Base-by-base conservation (phyloP, 2,797 vertebrate genomes). In the Pseudochirops cupreus region DNA sequence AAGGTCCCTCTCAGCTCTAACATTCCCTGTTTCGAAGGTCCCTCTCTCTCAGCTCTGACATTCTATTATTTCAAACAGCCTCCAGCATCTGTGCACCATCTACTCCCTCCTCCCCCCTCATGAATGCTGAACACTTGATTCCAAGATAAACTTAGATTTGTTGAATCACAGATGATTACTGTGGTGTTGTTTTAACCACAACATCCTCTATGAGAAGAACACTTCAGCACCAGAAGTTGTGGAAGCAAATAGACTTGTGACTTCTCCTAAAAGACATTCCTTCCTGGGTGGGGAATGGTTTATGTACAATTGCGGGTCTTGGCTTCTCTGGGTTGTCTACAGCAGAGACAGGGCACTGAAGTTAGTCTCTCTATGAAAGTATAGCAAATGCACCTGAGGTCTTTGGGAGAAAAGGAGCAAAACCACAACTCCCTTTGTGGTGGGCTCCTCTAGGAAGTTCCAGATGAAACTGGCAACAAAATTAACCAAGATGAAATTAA, bases 111-210 rank as follows among this genome's bases (percentile, higher is more conserved):
- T 46, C 39, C 67, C n/a, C 67, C 6, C 39, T 24, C n/a, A 24
- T 46, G 67, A 82, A 39, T 16, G 67, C 67, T 21, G 62, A 82
- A 24, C n/a, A 24, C 67, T 82, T 39, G 67, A 46, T 82, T 82
- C 67, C 67, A 82, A 82, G 67, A 82, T 46, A 82, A 82, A 82
- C 67, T 82, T 46, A 82, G 67, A 24, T 39, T 82, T 46, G 67
- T 82, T 82, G 67, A 82, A 82, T 82, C 67, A 82, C 67, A 82
- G 67, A 82, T 82, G 67, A 82, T 46, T 82, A 39, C n/a, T 46
- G n/a, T 82, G 67, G 67, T 39, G n/a, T 46, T 82, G 67, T 82
- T 82, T 21, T 82, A 82, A 82, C 67, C 67, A 82, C 67, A 46
- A 46, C 67, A 82, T 82, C 67, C 67, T 82, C 67, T 82, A 9